Evolutionary conservation across 2,113 vertebrate genomes (phyloP).

Genomic region (Embiotoca jacksoni): DNA sequence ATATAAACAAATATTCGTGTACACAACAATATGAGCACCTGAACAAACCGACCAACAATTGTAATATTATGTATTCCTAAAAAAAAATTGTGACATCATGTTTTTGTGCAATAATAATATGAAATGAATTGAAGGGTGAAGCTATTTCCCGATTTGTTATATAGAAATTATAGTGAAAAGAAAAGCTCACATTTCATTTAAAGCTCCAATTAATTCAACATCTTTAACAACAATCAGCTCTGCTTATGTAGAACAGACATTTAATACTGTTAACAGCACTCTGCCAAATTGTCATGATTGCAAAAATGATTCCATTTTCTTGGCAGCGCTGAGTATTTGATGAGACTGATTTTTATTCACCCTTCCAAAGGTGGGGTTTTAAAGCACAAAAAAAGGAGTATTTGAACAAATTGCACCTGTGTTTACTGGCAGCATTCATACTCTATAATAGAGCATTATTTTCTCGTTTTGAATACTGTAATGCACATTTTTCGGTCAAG

Average conservation of each 20-base stretch:
- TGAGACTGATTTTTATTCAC: slow-evolving; percentile 99
- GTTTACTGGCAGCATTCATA: slow-evolving; percentile 98
- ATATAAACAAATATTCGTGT: too few relatives aligned
- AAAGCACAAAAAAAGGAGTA: slow-evolving; percentile 92
- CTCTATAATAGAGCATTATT: slow-evolving; percentile 99
- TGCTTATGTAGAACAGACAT: slow-evolving; percentile 97
- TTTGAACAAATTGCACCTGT: slow-evolving; percentile 97
- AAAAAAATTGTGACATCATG: not conserved
- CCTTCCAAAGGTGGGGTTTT: slow-evolving; percentile 95
- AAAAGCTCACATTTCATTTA: slow-evolving; percentile 34
- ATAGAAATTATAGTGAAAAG: slow-evolving; percentile 3
- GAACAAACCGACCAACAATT: not conserved
- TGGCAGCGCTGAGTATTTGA: slow-evolving; percentile 93
- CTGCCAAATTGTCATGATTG: slow-evolving; percentile 98
- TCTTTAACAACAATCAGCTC: slow-evolving; percentile 90
- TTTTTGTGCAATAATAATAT: not conserved
- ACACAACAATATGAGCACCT: slow-evolving; percentile 11
- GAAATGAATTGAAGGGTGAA: not conserved
- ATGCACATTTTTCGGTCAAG: slow-evolving; percentile 94
- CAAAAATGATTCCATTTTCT: slow-evolving; percentile 97
- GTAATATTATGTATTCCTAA: not conserved
- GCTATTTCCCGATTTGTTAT: not conserved
- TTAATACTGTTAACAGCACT: slow-evolving; percentile 98
- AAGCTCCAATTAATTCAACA: slow-evolving; percentile 51
- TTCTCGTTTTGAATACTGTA: slow-evolving; percentile 98